Base-by-base conservation (phyloP, 2,888 invertebrate genomes). In the Stegana nigrithorax region DNA sequence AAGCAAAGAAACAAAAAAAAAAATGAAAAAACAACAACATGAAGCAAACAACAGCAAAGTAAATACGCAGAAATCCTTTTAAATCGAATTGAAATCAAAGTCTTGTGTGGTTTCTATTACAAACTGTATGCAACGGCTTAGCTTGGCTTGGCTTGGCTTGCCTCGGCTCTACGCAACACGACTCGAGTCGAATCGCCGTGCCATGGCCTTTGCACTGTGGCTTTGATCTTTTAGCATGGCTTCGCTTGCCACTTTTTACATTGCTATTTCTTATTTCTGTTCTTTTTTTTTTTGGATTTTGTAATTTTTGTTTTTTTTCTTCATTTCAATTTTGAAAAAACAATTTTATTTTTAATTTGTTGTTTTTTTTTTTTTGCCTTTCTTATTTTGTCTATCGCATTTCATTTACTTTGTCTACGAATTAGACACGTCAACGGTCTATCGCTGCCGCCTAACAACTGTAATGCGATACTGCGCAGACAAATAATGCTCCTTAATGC, bases 91-190 rank as follows among this genome's bases (percentile, higher is more conserved):
- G n/a, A 55, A 55, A 55, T 55, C 53, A 19, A 32, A 32, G 53
- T 32, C 53, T 55, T 55, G 12, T 55, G 53, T 36, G 53, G 53
- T 55, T 55, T 55, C 53, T 55, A 55, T 55, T 55, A 32, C 53
- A 55, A 55, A 32, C 53, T 32, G 36, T 32, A 23, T 21, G n/a
- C 12, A 21, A 6, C 7, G 25, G 47, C 47, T n/a, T 47, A 47
- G 47, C 47, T 47, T 10, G n/a, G 47, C 19, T 12, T 55, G 53
- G 32, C 53, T 19, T 23, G 17, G 19, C 53, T 55, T 32, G 39
- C 39, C n/a, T 17, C 17, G n/a, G n/a, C n/a, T n/a, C n/a, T n/a
- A n/a, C n/a, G n/a, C n/a, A n/a, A n/a, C n/a, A n/a, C n/a, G n/a
- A n/a, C n/a, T n/a, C n/a, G n/a, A n/a, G n/a, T n/a, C n/a, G n/a